These are phyloP conservation scores for Sylvicapra grimmia DNA, from an alignment of 2,113 vertebrate species.

Conservation along the genomic window DNA sequence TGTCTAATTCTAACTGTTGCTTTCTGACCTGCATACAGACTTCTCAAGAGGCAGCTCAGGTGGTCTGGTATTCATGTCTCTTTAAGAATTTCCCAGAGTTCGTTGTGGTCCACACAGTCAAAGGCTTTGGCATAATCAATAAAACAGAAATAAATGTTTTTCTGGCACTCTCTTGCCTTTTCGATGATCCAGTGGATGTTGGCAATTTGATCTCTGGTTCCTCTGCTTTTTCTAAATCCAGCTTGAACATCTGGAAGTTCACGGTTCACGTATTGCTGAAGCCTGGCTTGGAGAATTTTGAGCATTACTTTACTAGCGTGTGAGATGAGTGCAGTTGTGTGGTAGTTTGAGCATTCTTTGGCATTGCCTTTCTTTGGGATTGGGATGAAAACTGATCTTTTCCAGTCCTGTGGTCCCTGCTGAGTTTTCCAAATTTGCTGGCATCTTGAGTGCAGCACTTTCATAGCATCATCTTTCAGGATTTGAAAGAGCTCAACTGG, in stretches of 20 bases:
- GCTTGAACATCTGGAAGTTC: neutral
- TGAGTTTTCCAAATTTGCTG: no score
- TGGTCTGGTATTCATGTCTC: neutral
- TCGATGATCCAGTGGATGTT: fast-evolving
- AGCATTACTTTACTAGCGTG: neutral
- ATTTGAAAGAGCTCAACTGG: neutral
- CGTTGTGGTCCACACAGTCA: neutral
- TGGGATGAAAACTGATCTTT: no score
- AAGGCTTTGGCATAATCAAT: neutral
- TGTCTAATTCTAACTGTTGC: neutral
- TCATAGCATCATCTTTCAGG: neutral
- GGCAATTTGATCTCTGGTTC: neutral
- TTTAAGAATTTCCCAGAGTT: neutral
- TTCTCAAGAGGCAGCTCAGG: neutral
- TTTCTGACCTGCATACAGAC: neutral
- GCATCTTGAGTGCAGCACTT: neutral
- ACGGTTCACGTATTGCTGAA: neutral
- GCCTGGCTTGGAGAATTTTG: neutral
- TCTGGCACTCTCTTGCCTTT: neutral
- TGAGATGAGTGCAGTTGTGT: no score
- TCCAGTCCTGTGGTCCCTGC: no score
- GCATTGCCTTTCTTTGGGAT: no score
- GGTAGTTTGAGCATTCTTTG: no score
- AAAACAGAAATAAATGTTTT: neutral
- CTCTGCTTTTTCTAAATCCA: neutral